Base-by-base conservation (phyloP, 1,140 invertebrate species). In the Cyclina sinensis region DNA sequence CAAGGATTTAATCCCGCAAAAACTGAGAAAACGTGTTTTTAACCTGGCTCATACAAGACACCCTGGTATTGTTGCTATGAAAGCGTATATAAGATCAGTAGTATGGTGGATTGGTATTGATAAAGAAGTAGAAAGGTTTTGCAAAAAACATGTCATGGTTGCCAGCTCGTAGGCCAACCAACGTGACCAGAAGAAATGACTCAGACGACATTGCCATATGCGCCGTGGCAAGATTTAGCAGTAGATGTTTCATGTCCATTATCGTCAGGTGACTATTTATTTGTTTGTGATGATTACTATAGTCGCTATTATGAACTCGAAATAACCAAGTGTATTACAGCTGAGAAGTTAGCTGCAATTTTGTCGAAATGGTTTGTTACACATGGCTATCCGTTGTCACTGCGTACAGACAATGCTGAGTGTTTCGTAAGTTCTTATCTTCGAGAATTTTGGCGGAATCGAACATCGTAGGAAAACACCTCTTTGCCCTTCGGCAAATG, bases 21-120 rank as follows among this genome's bases (percentile, higher is more conserved):
- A 16, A 0, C 43, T 91, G 43, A 18, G 83, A 32, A 16, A 90
- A 30, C 30, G n/a, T 0, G 65, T 90, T 18, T 37, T 91, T 7
- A 35, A 87, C n/a, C n/a, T 91, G 11, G 90, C 74, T 24, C 90
- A 91, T 39, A 70, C 88, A 39, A 80, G 87, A 35, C 87, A 91
- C 78, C 30, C 78, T n/a, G 81, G 88, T 35, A 91, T 90, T 18
- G 86, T 90, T 12, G 73, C 68, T n/a, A 92, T 85, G 18, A 91
- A 93, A 76, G 76, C 90, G 27, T 62, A 79, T 46, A 59, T 92
- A 3, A 57, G 89, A 81, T 79, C 70, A 5, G 90, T 90, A 48
- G 86, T 91, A 48, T 89, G 88, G 90, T 93, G 92, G 92, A 68
- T 89, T 14, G 57, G 62, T 7, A 86, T 93, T n/a, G 90, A 93